These are phyloP conservation scores for Genyomyrus donnyi DNA, from an alignment of 2,113 vertebrate genomes.

Conservation along the genomic window DNA sequence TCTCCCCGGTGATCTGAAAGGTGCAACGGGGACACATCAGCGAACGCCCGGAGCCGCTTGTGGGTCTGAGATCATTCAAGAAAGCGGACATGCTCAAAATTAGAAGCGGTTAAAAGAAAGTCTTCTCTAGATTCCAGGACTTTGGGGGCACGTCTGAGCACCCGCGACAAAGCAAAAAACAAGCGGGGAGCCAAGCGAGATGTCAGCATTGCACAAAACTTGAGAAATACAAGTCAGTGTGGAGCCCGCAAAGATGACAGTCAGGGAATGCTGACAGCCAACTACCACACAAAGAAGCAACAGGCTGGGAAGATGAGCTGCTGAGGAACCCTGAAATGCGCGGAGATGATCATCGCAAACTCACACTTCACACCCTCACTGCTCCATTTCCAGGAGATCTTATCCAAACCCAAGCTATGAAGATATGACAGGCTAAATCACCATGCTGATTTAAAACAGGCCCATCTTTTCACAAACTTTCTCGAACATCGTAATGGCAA, in stretches of 20 bases:
- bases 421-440: neutral
- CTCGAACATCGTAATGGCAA: neutral
- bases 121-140: neutral
- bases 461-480: neutral
- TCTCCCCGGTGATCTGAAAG: conserved; percentile 70
- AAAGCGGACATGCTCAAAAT: neutral
- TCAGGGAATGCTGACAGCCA: neutral
- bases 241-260: neutral
- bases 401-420: neutral
- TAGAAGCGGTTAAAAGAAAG: neutral
- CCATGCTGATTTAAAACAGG: neutral
- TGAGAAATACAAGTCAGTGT: neutral
- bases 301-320: neutral
- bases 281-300: neutral
- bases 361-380: neutral
- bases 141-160: neutral
- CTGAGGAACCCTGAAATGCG: neutral
- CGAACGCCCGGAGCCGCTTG: neutral
- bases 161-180: neutral
- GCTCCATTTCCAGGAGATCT: neutral
- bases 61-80: neutral
- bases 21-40: conserved; percentile 13
- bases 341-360: neutral
- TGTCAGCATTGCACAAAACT: neutral
- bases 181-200: neutral